A percentile compares a stretch with the other conserved stretches of the same genome.
These are phyloP conservation scores for Solea solea DNA, from an alignment of 2,113 vertebrate genomes.

Conservation along the genomic window DNA sequence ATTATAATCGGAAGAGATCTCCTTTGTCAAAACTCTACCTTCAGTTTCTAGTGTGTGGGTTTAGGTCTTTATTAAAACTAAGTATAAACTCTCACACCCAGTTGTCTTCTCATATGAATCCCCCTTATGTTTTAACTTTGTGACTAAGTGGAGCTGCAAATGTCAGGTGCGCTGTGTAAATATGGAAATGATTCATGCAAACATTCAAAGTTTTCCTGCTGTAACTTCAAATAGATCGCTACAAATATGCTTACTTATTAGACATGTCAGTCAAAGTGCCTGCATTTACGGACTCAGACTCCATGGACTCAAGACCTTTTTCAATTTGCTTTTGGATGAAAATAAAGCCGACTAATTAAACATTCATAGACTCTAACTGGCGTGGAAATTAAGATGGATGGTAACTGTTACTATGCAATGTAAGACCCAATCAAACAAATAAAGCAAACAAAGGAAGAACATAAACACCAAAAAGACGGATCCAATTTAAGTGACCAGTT, in stretches of 20 bases:
- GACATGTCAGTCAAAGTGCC: conserved; percentile 20
- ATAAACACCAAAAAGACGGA: too few relatives aligned
- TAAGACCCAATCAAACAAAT: too few relatives aligned
- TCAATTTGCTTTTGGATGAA: background rate
- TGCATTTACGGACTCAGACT: conserved; percentile 45
- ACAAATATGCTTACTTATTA: conserved; percentile 20
- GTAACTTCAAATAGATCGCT: background rate
- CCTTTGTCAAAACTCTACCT: too few relatives aligned
- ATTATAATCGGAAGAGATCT: too few relatives aligned
- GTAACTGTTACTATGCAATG: too few relatives aligned
- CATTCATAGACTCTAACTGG: conserved; percentile 14
- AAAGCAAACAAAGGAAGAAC: too few relatives aligned
- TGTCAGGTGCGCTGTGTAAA: conserved; percentile 18
- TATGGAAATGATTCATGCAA: conserved; percentile 3
- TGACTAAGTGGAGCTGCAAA: conserved; percentile 11
- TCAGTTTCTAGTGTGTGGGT: too few relatives aligned
- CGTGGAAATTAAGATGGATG: too few relatives aligned
- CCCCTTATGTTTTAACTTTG: background rate
- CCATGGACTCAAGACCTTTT: conserved; percentile 7
- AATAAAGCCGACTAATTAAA: background rate
- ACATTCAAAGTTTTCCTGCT: conserved; percentile 1
- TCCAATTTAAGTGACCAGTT: too few relatives aligned
- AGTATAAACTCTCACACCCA: too few relatives aligned
- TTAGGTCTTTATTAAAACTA: too few relatives aligned
- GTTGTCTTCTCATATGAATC: too few relatives aligned